These are phyloP conservation scores for Drosophila kohkoa DNA, from an alignment of 1,140 invertebrate genomes.

Conservation along the genomic window DNA sequence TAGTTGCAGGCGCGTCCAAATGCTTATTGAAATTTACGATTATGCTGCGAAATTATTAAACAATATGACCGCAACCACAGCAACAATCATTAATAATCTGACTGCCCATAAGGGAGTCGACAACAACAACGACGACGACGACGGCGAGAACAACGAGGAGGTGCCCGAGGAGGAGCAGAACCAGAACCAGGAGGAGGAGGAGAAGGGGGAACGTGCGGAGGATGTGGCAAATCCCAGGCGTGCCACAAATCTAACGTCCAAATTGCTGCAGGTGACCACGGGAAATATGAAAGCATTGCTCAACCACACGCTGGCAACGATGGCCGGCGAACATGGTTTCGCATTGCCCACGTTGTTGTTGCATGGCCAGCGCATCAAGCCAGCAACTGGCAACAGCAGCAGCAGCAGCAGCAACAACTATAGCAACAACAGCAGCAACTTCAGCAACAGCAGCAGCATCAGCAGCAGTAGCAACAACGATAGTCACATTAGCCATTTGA, in stretches of 20 bases:
- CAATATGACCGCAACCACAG: conserved; percentile 71
- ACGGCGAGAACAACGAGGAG: background rate
- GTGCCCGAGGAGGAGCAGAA: background rate
- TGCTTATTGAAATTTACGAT: conserved; percentile 78
- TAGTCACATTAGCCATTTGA: too few species aligned
- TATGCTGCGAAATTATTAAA: conserved; percentile 81
- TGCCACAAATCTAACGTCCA: conserved; percentile 59
- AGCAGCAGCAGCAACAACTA: background rate
- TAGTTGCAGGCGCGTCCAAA: conserved; percentile 32
- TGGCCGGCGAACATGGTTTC: conserved; percentile 36
- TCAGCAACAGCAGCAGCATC: background rate
- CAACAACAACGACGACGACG: background rate
- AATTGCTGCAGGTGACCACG: conserved; percentile 61
- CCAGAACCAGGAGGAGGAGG: background rate
- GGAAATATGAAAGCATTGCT: conserved; percentile 62
- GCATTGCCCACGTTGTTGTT: conserved; percentile 52
- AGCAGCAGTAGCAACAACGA: background rate
- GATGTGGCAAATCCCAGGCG: conserved; percentile 12
- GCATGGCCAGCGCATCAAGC: conserved; percentile 40
- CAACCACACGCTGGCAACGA: conserved; percentile 51
- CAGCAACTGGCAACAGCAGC: background rate
- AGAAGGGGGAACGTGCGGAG: background rate
- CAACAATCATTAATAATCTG: conserved; percentile 54
- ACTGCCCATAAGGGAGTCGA: background rate
- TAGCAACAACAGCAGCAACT: background rate